Evolutionary conservation across 2,113 vertebrate species (phyloP).

Genomic region (Pholis gunnellus): DNA sequence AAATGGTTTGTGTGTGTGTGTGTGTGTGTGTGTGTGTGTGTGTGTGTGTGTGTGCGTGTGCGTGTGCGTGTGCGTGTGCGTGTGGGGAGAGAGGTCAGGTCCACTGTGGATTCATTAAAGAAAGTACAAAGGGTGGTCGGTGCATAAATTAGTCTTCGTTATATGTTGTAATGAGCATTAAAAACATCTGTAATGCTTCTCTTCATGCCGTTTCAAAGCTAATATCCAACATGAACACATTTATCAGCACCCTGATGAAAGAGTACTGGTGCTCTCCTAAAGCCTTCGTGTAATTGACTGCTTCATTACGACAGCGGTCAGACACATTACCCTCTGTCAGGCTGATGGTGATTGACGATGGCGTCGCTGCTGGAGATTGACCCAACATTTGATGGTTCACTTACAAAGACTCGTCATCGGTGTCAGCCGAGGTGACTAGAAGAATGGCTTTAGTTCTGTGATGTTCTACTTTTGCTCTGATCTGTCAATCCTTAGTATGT

Average conservation of each 20-base stretch:
- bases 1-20: background rate
- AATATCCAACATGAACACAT: background rate
- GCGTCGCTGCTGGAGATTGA: no score
- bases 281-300: background rate
- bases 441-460: background rate
- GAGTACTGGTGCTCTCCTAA: background rate
- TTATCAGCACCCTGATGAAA: background rate
- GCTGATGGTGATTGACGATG: constrained; percentile 8
- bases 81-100: background rate
- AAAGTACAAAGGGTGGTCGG: background rate
- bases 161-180: background rate
- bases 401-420: background rate
- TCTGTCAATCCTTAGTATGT: background rate
- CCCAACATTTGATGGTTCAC: constrained; percentile 3
- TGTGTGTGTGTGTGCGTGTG: no score
- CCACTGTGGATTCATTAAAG: constrained; percentile 5
- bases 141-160: background rate
- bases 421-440: background rate
- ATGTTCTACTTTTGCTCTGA: background rate
- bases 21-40: no score
- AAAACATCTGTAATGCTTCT: background rate
- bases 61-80: background rate
- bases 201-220: background rate
- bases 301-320: constrained; percentile 15
- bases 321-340: background rate